Base-by-base conservation (phyloP, 2,797 vertebrate genomes). In the Cottoperca gobio region DNA sequence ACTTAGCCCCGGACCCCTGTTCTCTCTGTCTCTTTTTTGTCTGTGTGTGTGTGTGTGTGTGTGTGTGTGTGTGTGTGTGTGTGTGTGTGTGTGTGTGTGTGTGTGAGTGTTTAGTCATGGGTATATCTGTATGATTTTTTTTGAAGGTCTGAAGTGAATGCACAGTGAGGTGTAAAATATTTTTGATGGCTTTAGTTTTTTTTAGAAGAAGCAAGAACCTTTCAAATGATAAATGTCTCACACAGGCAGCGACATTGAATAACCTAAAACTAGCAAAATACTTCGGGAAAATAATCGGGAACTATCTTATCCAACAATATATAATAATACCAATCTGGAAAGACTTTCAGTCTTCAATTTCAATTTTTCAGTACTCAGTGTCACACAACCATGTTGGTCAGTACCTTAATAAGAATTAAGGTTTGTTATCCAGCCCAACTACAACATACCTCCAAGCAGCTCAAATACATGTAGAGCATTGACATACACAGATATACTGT, bases 1-100 rank as follows among this genome's bases (percentile, higher is more conserved):
- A 84, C 82, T 88, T 86, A 86, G 81, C 75, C 72, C 65, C n/a
- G 39, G 76, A 82, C 60, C 72, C 24, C 48, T 42, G 46, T 84
- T 88, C 78, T 73, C 84, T 66, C 46, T 63, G 59, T 87, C 68
- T 74, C 83, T 64, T 52, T 69, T 82, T 37, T 8, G 68, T 82
- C 67, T 45, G 49, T 78, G 4, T 0, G 53, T 73, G 9, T 73
- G 40, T 46, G 52, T 65, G 35, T 46, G 40, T 19, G 11, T 55
- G 57, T 58, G 33, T 67, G 35, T 23, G 37, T 62, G 43, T 49
- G 40, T 40, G 35, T 23, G 28, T 46, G 52, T 28, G 28, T 28
- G 39, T 57, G 59, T 48, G 26, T 24, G 43, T 53, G 39, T 21
- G 19, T 53, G 53, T 55, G 28, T 68, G 37, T n/a, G 33, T 59